Evolutionary conservation across 2,113 vertebrate species (phyloP).

Genomic region (Egretta garzetta): DNA sequence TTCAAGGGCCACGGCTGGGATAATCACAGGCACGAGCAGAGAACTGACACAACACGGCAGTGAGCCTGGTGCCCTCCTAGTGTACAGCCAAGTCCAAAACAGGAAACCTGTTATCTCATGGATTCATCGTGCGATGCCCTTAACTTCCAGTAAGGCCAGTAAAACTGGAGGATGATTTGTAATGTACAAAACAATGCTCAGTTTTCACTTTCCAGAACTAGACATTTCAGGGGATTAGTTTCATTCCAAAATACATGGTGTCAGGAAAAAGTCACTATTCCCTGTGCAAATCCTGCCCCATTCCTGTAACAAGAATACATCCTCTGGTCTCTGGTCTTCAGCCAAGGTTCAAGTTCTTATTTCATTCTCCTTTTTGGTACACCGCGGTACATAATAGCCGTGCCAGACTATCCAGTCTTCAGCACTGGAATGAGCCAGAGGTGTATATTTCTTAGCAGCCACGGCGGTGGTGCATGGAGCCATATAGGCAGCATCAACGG

Average conservation of each 20-base stretch:
- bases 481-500: background rate
- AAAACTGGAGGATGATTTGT: background rate
- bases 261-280: background rate
- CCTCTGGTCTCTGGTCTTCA: background rate
- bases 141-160: background rate
- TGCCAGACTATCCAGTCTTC: background rate
- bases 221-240: background rate
- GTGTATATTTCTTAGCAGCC: background rate
- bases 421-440: background rate
- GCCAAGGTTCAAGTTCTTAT: background rate
- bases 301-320: background rate
- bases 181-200: accelerated
- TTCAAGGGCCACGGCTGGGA: background rate
- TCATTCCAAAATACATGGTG: background rate
- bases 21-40: background rate
- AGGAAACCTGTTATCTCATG: background rate
- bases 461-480: background rate
- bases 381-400: background rate
- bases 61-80: background rate
- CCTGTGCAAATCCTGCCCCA: background rate
- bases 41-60: background rate
- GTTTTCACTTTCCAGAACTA: background rate
- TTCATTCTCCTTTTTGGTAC: background rate
- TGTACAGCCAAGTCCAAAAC: background rate
- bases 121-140: background rate